Base-by-base conservation (phyloP, 2,113 vertebrate species). In the Gadus chalcogrammus region DNA sequence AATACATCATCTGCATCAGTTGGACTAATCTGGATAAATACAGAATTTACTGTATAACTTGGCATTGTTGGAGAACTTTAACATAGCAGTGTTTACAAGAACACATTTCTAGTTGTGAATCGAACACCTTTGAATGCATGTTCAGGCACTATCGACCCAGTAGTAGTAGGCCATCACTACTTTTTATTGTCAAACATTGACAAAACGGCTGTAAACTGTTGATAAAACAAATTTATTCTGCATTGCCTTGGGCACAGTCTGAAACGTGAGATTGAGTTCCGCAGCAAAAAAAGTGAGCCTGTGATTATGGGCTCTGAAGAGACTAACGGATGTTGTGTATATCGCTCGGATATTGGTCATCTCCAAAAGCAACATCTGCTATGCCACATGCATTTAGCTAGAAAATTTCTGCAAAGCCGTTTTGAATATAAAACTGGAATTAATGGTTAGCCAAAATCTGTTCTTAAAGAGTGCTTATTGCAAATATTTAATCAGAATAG, bases 151-250 rank as follows among this genome's bases (percentile, higher is more conserved):
- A 48, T 61, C 28, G 65, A 15, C 55, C 24, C 1, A 38, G 52
- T 64, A 35, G 31, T 35, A 67, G 80, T 67, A 65, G 77, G 76
- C 67, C 72, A 66, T 27, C 52, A 53, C 65, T 28, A 53, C 5
- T 31, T 24, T 58, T 31, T n/a, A 59, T 72, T 78, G 85, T 79
- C 75, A 81, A 77, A 78, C 79, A 62, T 72, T 71, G 58, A 27
- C 69, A 78, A 84, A 82, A 68, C 83, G 87, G 77, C 76, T 87
- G 86, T 65, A 73, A 68, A 82, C 64, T 71, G 65, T 77, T 83
- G 86, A 87, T 89, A 83, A 79, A 64, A 80, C 65, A 63, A 77
- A 76, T 69, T 72, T 66, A 77, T 82, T 73, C 69, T 80, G 82
- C 75, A 82, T 71, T 79, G 79, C 81, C 68, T 65, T 69, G 65